Evolutionary conservation across 2,888 invertebrate species (phyloP).

Genomic region (Salticus scenicus): DNA sequence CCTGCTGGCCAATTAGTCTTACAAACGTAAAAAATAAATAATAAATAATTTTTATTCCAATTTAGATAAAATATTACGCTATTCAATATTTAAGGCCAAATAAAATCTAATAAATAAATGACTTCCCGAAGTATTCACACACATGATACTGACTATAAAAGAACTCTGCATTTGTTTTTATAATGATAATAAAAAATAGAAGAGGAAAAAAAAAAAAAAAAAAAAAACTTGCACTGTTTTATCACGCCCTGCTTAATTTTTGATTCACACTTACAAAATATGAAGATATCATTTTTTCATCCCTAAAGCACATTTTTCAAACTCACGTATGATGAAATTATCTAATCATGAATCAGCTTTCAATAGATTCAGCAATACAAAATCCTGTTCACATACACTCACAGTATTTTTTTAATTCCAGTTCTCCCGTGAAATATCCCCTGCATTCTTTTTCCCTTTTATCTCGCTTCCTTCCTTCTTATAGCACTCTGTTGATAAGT

Average conservation of each 20-base stretch:
- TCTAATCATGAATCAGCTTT: slow-evolving; percentile 2
- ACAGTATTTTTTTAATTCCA: neutral
- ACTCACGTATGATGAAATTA: neutral
- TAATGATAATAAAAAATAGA: too few relatives aligned
- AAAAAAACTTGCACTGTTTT: neutral
- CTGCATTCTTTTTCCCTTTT: slow-evolving; percentile 4
- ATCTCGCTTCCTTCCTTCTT: slow-evolving; percentile 19
- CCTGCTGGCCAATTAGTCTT: too few relatives aligned
- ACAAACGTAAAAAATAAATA: too few relatives aligned
- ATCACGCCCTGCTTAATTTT: neutral
- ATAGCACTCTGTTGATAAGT: slow-evolving; percentile 52
- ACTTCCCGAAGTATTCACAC: too few relatives aligned
- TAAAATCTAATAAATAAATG: too few relatives aligned
- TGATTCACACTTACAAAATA: neutral
- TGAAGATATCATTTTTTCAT: neutral
- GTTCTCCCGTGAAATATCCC: neutral
- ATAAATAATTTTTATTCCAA: too few relatives aligned
- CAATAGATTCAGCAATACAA: neutral
- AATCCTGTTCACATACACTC: neutral
- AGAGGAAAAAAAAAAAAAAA: too few relatives aligned
- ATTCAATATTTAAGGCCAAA: too few relatives aligned
- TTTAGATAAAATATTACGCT: too few relatives aligned
- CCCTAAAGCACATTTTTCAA: neutral
- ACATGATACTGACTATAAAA: too few relatives aligned
- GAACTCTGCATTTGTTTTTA: too few relatives aligned